Base-by-base conservation (phyloP, 2,797 vertebrate genomes). In the Lemur catta region DNA sequence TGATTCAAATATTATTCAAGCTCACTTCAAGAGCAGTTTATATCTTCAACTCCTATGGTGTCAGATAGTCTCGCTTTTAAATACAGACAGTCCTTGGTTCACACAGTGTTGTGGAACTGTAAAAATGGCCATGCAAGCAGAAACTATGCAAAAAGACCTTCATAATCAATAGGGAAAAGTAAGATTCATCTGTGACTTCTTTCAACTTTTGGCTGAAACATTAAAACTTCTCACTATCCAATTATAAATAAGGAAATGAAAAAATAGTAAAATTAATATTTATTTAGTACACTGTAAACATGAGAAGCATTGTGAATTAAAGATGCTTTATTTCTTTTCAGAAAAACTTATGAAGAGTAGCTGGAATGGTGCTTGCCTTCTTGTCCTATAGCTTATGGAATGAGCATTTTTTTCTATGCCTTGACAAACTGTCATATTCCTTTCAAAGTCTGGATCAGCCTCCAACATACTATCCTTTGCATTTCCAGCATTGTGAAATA, bases 301-400 rank as follows among this genome's bases (percentile, higher is more conserved):
- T 41, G 48, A 30, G 57, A 93, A 95, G 94, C 13, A 78, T 7
- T 22, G 8, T 84, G 52, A 94, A 91, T 93, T 87, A 86, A 94
- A 74, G 28, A 30, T 75, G 3, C 26, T 90, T 30, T 90, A 26
- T 86, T 86, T 78, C 1, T 89, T 81, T 74, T 72, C 6, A 35
- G 59, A 61, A 76, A 82, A 75, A 18, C 1, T 13, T 85, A 52
- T 22, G 33, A 88, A 63, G 63, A 92, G 17, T 43, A 91, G 0
- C 84, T 46, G n/a, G 7, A 78, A 48, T 38, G 22, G 10, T 6
- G 13, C 52, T 91, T 86, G 41, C 50, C 24, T 38, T 92, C 33
- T 90, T 69, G 14, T 59, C 52, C 28, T 84, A 13, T 35, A 74
- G 82, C 24, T 72, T 59, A 35, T 35, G 4, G 13, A 87, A 72